Base-by-base conservation (phyloP, 2,888 invertebrate genomes). In the Choreutis nemorana region DNA sequence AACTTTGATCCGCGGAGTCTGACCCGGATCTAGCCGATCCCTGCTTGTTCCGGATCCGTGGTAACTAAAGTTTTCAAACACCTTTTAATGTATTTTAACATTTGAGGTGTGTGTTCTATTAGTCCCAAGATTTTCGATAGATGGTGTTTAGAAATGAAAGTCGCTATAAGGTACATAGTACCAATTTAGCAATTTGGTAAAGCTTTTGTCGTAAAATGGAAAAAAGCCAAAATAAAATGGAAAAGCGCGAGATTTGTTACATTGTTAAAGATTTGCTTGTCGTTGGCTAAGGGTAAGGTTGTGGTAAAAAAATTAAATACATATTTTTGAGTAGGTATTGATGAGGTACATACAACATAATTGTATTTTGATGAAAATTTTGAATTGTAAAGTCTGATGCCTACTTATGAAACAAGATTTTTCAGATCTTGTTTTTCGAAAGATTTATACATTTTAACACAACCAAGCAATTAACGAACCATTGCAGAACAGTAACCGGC, bases 241-340 rank as follows among this genome's bases (percentile, higher is more conserved):
- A n/a, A n/a, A n/a, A 47, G 45, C 41, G 37, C 36, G 35, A 45
- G 39, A 44, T 53, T 63, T 66, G 64, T 72, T 67, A 62, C 64
- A 70, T 67, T 66, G 66, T 71, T 71, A 65, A 57, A 60, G 62
- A 54, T 49, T 65, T 63, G 68, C 71, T 73, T 73, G 65, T 60
- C 11, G 2, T 10, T 24, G 62, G 59, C 55, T 53, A 63, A 66
- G 59, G 64, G 54, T 60, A 72, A 68, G 77, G 75, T 75, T 77
- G 75, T 75, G 77, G 75, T 66, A 66, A 65, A 53, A 59, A 66
- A 48, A 62, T 55, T 65, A 72, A 67, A 75, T 65, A 72, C 61
- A 67, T 72, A 72, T 75, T 75, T 77, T 77, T 63, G 59, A 70
- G 68, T 55, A 61, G 63, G 61, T 73, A 71, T 70, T 70, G 55